Conservation (phyloP, 2,113 vertebrate genomes). For the Cavia aperea region DNA sequence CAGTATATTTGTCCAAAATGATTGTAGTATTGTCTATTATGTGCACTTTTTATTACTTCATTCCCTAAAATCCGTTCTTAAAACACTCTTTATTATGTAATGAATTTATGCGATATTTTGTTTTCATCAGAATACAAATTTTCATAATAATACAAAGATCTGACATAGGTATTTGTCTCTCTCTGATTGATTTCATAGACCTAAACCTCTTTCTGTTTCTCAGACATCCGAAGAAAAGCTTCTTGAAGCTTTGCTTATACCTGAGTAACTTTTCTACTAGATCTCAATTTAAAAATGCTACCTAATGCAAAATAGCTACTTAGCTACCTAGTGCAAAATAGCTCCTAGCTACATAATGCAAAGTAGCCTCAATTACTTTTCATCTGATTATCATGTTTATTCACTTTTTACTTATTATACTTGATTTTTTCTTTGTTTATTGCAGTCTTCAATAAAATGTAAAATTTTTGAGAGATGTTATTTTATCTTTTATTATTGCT, state of each 20-base stretch:
- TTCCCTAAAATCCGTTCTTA: not conserved
- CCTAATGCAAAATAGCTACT: no score
- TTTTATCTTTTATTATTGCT: not conserved
- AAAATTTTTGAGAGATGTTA: not conserved
- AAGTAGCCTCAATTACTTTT: not conserved
- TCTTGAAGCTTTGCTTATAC: not conserved
- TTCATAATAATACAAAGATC: not conserved
- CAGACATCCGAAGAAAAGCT: not conserved
- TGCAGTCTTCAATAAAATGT: not conserved
- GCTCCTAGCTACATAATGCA: not conserved
- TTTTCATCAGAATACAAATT: conserved; percentile 6
- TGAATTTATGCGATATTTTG: not conserved
- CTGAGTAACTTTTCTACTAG: not conserved
- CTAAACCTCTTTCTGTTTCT: not conserved
- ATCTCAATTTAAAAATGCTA: not conserved
- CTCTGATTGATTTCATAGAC: not conserved
- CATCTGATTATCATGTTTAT: not conserved
- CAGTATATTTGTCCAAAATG: not conserved
- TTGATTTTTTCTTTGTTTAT: not conserved
- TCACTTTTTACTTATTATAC: not conserved
- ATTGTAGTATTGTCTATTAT: not conserved
- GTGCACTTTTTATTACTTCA: not conserved
- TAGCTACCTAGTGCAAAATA: no score
- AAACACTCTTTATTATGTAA: not conserved
- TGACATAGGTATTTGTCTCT: not conserved